Evolutionary conservation across 1,140 invertebrate genomes (phyloP).

Genomic region (Trissolcus basalis): DNA sequence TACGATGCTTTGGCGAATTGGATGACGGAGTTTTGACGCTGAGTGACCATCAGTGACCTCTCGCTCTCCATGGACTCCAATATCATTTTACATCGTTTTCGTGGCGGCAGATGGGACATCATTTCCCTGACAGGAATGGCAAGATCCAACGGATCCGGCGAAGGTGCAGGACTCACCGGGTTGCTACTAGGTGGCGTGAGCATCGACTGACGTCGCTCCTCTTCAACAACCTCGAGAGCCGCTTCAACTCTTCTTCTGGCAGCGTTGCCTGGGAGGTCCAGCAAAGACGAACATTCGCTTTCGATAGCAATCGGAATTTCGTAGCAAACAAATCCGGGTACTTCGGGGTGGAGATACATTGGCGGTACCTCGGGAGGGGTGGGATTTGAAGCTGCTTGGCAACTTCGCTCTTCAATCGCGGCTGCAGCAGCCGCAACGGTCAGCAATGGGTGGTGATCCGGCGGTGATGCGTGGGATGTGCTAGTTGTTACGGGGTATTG

Average conservation of each 20-base stretch:
- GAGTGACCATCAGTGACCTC: slow-evolving; percentile 69
- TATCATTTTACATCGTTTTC: slow-evolving; percentile 87
- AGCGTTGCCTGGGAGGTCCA: slow-evolving; percentile 78
- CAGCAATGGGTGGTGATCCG: slow-evolving; percentile 69
- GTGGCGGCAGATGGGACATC: slow-evolving; percentile 79
- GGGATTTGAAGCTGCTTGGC: slow-evolving; percentile 30
- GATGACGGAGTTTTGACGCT: slow-evolving; percentile 86
- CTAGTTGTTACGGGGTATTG: slow-evolving; percentile 12
- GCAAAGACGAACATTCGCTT: slow-evolving; percentile 63
- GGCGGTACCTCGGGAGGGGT: slow-evolving; percentile 35
- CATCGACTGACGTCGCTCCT: slow-evolving; percentile 72
- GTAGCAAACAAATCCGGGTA: slow-evolving; percentile 57
- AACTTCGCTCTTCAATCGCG: slow-evolving; percentile 64
- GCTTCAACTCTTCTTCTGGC: slow-evolving; percentile 83
- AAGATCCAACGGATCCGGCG: slow-evolving; percentile 78
- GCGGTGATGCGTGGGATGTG: neutral
- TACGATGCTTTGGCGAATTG: slow-evolving; percentile 83
- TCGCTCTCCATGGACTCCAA: slow-evolving; percentile 81
- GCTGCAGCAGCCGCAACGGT: slow-evolving; percentile 72
- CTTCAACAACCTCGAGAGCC: slow-evolving; percentile 79
- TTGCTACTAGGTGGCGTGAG: slow-evolving; percentile 82
- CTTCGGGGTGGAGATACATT: slow-evolving; percentile 65
- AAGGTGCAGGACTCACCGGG: slow-evolving; percentile 78
- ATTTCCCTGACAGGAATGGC: slow-evolving; percentile 70
- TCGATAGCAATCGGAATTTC: slow-evolving; percentile 49